Percentiles rank a stretch among this genome's conserved stretches.
Conservation (phyloP, 2,888 invertebrate genomes). For the Chrysomela aeneicollis region DNA sequence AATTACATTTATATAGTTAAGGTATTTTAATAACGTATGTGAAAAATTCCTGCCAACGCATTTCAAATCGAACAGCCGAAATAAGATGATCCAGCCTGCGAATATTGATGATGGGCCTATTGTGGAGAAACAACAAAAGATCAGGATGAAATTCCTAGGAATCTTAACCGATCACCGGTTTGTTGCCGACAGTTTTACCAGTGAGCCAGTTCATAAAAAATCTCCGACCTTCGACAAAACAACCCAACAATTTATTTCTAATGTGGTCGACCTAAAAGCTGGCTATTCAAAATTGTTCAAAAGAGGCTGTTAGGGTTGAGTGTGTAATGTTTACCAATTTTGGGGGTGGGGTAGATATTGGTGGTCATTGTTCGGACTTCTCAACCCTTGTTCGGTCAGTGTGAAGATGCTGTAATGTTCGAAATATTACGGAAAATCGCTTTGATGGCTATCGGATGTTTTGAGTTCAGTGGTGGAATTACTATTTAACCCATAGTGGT, state of each 20-base stretch:
- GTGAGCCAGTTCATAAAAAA: slow-evolving; percentile 45
- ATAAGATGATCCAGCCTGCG: too few relatives aligned
- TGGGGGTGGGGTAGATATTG: slow-evolving; percentile 17
- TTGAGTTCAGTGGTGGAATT: not conserved
- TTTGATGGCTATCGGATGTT: not conserved
- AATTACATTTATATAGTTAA: too few relatives aligned
- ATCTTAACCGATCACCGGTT: slow-evolving; percentile 47
- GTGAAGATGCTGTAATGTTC: slow-evolving; percentile 23
- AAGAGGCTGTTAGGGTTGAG: slow-evolving; percentile 55
- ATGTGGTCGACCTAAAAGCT: slow-evolving; percentile 47
- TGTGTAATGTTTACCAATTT: slow-evolving; percentile 51
- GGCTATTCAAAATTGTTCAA: slow-evolving; percentile 32
- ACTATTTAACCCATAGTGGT: not conserved
- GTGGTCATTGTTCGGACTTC: slow-evolving; percentile 21
- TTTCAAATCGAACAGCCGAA: too few relatives aligned
- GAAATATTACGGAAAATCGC: slow-evolving; percentile 22
- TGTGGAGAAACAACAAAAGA: slow-evolving; percentile 43
- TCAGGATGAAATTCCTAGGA: slow-evolving; percentile 39
- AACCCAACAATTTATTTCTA: slow-evolving; percentile 40
- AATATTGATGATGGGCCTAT: slow-evolving; percentile 6
- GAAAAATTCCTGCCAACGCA: too few relatives aligned
- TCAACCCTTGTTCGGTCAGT: slow-evolving; percentile 30
- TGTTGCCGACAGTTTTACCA: slow-evolving; percentile 44
- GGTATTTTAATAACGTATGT: too few relatives aligned
- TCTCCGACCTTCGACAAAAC: slow-evolving; percentile 45